Conservation (phyloP, 30 jellyfish, hydroid and myxozoan species). For the Aurelia coerulea region DNA sequence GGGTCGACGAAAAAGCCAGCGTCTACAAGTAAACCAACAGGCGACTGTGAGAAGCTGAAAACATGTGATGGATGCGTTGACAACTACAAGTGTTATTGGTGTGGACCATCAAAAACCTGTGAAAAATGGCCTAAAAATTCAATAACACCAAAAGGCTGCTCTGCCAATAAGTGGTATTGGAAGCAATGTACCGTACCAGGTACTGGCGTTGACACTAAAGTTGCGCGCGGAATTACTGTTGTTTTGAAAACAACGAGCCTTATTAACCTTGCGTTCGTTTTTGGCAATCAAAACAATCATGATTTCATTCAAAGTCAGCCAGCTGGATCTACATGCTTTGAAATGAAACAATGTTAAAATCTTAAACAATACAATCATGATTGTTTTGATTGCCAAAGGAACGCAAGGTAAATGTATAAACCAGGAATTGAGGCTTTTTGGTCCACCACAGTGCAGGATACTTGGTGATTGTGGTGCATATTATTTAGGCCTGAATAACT, state of each 20-base stretch:
- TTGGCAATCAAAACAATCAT: too few relatives aligned
- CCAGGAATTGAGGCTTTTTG: too few relatives aligned
- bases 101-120: conserved; percentile 88
- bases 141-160: conserved; percentile 78
- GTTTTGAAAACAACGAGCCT: not conserved
- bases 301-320: too few relatives aligned
- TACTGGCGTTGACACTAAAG: not conserved
- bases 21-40: conserved; percentile 6
- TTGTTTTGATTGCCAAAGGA: too few relatives aligned
- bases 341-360: too few relatives aligned
- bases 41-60: conserved; percentile 49
- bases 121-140: conserved; percentile 59
- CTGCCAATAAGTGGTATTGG: conserved; percentile 92
- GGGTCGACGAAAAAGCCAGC: not conserved
- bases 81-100: conserved; percentile 85
- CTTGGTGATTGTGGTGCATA: too few relatives aligned
- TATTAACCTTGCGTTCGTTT: not conserved
- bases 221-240: not conserved
- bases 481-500: too few relatives aligned
- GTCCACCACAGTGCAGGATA: too few relatives aligned
- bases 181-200: conserved; percentile 98
- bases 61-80: conserved; percentile 78
- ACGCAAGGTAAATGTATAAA: not conserved
- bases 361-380: too few relatives aligned
- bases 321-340: too few relatives aligned